Evolutionary conservation across 2,797 vertebrate genomes (phyloP), one percentile per base, ranked within the genome.

Genomic region (Pipistrellus pipistrellus): DNA sequence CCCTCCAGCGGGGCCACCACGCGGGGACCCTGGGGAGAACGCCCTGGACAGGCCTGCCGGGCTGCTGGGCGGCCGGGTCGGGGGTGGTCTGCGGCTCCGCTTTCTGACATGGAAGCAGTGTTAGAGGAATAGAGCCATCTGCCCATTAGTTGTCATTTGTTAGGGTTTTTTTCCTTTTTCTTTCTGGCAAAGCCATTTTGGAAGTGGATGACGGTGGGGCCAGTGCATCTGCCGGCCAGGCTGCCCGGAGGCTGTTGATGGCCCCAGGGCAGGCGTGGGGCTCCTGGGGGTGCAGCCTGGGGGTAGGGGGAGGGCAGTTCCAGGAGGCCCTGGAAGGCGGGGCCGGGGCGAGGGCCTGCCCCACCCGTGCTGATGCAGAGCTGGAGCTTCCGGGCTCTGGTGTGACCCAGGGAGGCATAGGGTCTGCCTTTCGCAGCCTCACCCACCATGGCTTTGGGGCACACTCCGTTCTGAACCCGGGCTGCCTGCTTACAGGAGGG

Each of bases 1-100:
- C 87, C 35, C 73, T 88, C 2, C 30, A 10, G 72, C 88, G 62
- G 5, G 53, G 41, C 55, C 25, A 6, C 85, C 62, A 44, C 92
- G 80, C 92, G 78, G 90, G 95, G 87, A 68, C 81, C 92, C 84
- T 89, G 91, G 78, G 88, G 69, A 83, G 80, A 23, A 32, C 71
- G 62, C 59, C 77, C 48, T 30, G 89, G 93, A 9, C 17, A 66
- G 73, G 30, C 73, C 6, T 13, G 48, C 20, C 11, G 20, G 30
- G 18, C 73, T 32, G 30, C 3, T 6, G 15, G 30, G 73, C 5
- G 9, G 35, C 71, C 62, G 85, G 73, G 73, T 84, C 69, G 57
- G 94, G 81, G 23, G 25, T 13, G 11, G 93, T 69, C 82, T 41
- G 6, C 46, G 46, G 48, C 88, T 20, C 83, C 18, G 73, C 27